phyloP scores from a whole-genome alignment of 2,888 invertebrate genomes.

The Lepidocyrtoides sp. region DNA sequence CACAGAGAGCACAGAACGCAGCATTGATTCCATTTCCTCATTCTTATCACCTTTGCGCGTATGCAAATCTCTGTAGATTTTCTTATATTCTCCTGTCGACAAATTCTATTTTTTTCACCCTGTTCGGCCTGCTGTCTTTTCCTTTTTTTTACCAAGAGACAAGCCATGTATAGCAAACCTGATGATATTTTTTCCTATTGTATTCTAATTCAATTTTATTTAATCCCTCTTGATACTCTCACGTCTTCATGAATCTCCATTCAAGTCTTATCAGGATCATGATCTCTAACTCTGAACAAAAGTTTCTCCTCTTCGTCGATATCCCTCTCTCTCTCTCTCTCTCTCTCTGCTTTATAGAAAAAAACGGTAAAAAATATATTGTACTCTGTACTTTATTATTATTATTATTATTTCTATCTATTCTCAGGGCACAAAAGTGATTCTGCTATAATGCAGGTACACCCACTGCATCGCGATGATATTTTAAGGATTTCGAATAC shows the following conservation, averaged over 20 bases:
- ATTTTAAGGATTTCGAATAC: background rate
- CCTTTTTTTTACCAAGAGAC: background rate
- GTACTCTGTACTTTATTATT: no score
- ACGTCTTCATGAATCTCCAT: conserved; percentile 56
- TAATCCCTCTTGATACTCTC: conserved; percentile 59
- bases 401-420: no score
- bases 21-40: conserved; percentile 8
- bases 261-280: conserved; percentile 18
- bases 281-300: conserved; percentile 5
- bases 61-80: conserved; percentile 27
- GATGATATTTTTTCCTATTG: conserved; percentile 48
- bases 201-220: conserved; percentile 63
- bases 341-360: no score
- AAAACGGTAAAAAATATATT: no score
- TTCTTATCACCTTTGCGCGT: background rate
- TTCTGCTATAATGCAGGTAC: no score
- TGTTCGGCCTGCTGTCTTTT: background rate
- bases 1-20: background rate
- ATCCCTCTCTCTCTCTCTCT: no score
- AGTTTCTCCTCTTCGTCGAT: no score
- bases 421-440: no score
- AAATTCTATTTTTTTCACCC: background rate
- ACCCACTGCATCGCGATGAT: no score
- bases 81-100: background rate
- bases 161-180: background rate